Base-by-base conservation (phyloP, 2,113 vertebrate species). In the Lucifuga dentata region DNA sequence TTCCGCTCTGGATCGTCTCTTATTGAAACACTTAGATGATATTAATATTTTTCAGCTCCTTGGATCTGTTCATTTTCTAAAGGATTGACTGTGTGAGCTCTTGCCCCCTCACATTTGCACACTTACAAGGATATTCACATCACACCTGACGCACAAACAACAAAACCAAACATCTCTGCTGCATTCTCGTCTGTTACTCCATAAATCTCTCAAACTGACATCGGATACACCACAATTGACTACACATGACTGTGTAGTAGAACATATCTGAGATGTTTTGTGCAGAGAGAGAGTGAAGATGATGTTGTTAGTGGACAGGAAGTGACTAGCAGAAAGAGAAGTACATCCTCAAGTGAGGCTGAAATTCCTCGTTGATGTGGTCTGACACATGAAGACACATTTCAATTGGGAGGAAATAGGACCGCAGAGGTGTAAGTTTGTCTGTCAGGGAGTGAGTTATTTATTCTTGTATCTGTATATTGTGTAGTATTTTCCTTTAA, bases 381-480 rank as follows among this genome's bases (percentile, higher is more conserved):
- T 52, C 53, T 4, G 65, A 68, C 39, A 65, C 36, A 39, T 23
- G 3, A 52, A 20, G 39, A 17, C 53, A 44, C 33, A 44, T 4
- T n/a, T 4, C 65, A 38, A 55, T 13, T 12, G 16, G 12, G 52
- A 71, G 73, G 48, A 83, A 64, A 72, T 66, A 29, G 59, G 43
- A 32, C 11, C 1, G 29, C 63, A 53, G n/a, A n/a, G n/a, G n/a
- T n/a, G n/a, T n/a, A n/a, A n/a, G n/a, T 11, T 19, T 41, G 33
- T 40, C 15, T 56, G 1, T 44, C 1, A 40, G 56, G 56, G 67
- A 35, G 53, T 66, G 32, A 21, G 44, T 4, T 40, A 51, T 48
- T 16, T 19, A 50, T 29, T 24, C 33, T 40, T 41, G 16, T 7
- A 8, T 21, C 24, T 23, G 11, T 9, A 5, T 16, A 12, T 7